Conservation (phyloP, 2,113 vertebrate species). For the Strix aluco region DNA sequence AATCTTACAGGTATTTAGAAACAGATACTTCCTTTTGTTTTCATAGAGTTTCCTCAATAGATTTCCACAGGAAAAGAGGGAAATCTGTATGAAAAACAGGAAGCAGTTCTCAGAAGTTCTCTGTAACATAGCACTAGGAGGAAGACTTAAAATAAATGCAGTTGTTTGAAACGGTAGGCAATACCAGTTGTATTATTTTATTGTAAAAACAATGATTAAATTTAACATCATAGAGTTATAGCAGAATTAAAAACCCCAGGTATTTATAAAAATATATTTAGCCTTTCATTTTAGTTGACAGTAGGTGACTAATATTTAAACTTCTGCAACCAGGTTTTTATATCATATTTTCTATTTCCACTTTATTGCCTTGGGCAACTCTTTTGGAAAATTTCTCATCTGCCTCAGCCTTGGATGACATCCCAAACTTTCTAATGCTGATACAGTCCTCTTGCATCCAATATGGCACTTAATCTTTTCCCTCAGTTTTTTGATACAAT, state of each 20-base stretch:
- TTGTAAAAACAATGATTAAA: not conserved
- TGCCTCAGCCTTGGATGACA: not conserved
- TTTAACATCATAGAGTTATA: not conserved
- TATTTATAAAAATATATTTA: not conserved
- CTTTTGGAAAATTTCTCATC: not conserved
- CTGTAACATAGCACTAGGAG: not conserved
- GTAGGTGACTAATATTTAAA: not conserved
- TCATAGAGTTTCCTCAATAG: conserved; percentile 52
- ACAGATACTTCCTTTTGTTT: conserved; percentile 58
- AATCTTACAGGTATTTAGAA: not conserved
- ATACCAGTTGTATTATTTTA: not conserved
- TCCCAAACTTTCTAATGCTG: not conserved
- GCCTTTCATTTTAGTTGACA: not conserved
- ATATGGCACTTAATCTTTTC: not conserved
- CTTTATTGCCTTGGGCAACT: not conserved
- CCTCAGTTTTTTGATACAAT: not conserved
- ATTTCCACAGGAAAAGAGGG: conserved; percentile 60
- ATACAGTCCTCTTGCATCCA: not conserved
- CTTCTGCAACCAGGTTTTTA: not conserved
- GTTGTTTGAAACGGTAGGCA: not conserved
- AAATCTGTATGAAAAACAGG: conserved; percentile 37
- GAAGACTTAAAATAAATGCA: conserved; percentile 34
- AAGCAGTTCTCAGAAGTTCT: conserved; percentile 45
- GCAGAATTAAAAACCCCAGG: not conserved
- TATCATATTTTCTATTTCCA: not conserved